These are phyloP conservation scores for Subacronicta megacephala DNA, from an alignment of 2,888 invertebrate species.

Conservation along the genomic window DNA sequence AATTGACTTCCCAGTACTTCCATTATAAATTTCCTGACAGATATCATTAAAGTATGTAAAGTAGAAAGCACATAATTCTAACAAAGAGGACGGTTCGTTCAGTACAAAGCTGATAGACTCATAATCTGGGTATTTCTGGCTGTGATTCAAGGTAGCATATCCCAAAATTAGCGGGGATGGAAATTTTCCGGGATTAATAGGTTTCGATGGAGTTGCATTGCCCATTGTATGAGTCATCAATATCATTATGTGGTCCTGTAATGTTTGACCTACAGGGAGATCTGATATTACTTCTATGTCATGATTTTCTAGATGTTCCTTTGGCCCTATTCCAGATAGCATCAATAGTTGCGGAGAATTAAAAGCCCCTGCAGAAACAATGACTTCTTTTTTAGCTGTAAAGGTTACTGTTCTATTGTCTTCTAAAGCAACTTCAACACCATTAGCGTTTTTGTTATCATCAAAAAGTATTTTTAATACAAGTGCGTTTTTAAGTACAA, in stretches of 20 bases:
- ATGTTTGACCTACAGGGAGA: slow-evolving; percentile 71
- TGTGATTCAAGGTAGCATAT: slow-evolving; percentile 89
- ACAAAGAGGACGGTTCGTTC: slow-evolving; percentile 32
- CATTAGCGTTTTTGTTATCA: slow-evolving; percentile 54
- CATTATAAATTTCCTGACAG: slow-evolving; percentile 51
- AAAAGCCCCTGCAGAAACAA: slow-evolving; percentile 67
- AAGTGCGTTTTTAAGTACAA: slow-evolving; percentile 78
- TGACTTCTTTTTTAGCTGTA: slow-evolving; percentile 63
- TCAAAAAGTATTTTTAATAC: slow-evolving; percentile 69
- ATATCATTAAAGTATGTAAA: slow-evolving; percentile 52
- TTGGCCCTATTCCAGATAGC: slow-evolving; percentile 72
- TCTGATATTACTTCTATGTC: slow-evolving; percentile 61
- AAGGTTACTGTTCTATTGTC: slow-evolving; percentile 33
- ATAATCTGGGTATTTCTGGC: slow-evolving; percentile 80
- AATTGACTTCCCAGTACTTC: slow-evolving; percentile 40
- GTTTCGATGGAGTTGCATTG: slow-evolving; percentile 65
- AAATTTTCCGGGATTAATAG: slow-evolving; percentile 61
- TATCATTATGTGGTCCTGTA: slow-evolving; percentile 66
- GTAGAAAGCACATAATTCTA: slow-evolving; percentile 48
- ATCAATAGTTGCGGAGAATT: slow-evolving; percentile 68
- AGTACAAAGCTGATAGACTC: slow-evolving; percentile 52
- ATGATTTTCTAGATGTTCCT: slow-evolving; percentile 59
- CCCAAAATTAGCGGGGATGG: slow-evolving; percentile 56
- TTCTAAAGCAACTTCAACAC: slow-evolving; percentile 51
- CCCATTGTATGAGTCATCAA: slow-evolving; percentile 57